Base-by-base conservation (phyloP, 2,113 vertebrate species). In the Mola mola region DNA sequence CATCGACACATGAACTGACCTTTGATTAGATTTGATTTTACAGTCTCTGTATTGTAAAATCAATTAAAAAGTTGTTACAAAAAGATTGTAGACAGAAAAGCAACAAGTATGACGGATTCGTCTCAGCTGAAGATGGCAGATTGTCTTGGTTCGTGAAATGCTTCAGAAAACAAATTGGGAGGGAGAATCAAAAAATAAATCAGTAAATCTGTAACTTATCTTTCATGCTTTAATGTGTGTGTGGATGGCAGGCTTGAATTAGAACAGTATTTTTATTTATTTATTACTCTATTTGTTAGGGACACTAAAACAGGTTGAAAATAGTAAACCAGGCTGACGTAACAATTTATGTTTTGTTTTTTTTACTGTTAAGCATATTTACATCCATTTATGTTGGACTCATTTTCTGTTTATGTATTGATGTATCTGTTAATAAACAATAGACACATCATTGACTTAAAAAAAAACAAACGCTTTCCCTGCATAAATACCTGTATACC, bases 261-360 rank as follows among this genome's bases (percentile, higher is more conserved):
- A 25, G 15, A 29, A 29, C 33, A 9, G 69, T 59, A 21, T 47
- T 37, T 67, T 48, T 71, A 65, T 75, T 40, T 75, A 58, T 78
- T 69, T 78, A 20, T 61, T 3, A 11, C 10, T 24, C 5, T 16
- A 51, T 51, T 64, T 41, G 22, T 53, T 8, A 3, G 8, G 7
- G 37, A 72, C 17, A 38, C 29, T 69, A 67, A 40, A 42, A 40
- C 4, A 28, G 38, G 15, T 44, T 34, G 29, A 42, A 47, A 19
- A 56, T 21, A 22, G 15, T 3, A 51, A 16, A 20, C 31, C 49
- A 6, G 15, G 17, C 20, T 26, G 10, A 52, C 7, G 9, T 7
- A 22, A 33, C 22, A 28, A 1, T 6, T 0, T 41, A 15, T 12
- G 6, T 8, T 8, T n/a, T 50, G 37, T 48, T 51, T 15, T 25